Evolutionary conservation across 2,113 vertebrate genomes (phyloP).

Genomic region (Ciconia maguari): DNA sequence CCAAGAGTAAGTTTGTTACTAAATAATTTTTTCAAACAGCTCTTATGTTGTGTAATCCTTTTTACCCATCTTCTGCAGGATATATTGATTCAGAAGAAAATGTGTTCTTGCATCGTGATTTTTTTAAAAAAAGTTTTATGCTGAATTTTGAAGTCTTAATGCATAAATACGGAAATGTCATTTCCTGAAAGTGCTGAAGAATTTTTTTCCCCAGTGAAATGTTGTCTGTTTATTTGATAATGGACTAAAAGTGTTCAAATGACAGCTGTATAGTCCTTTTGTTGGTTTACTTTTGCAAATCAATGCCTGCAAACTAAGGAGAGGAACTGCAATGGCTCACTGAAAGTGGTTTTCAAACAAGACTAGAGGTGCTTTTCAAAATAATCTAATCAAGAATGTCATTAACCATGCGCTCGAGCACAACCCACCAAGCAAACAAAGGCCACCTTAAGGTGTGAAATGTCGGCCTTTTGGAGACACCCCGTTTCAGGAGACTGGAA

Average conservation of each 20-base stretch:
- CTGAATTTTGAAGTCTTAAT: background rate
- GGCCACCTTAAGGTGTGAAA: background rate
- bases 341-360: background rate
- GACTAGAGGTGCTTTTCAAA: background rate
- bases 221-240: background rate
- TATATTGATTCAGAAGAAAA: conserved; percentile 1
- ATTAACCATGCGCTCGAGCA: background rate
- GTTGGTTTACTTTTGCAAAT: background rate
- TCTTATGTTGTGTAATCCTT: background rate
- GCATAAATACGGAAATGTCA: background rate
- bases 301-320: background rate
- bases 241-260: background rate
- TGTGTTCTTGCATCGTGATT: background rate
- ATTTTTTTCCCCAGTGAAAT: background rate
- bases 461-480: background rate
- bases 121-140: background rate
- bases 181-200: background rate
- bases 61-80: background rate
- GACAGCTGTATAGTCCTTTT: background rate
- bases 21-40: background rate
- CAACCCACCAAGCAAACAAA: background rate
- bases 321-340: background rate
- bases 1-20: background rate
- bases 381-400: background rate
- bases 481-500: background rate